phyloP scores from a whole-genome alignment of 2,797 vertebrate genomes.

The Protosalanx chinensis region DNA sequence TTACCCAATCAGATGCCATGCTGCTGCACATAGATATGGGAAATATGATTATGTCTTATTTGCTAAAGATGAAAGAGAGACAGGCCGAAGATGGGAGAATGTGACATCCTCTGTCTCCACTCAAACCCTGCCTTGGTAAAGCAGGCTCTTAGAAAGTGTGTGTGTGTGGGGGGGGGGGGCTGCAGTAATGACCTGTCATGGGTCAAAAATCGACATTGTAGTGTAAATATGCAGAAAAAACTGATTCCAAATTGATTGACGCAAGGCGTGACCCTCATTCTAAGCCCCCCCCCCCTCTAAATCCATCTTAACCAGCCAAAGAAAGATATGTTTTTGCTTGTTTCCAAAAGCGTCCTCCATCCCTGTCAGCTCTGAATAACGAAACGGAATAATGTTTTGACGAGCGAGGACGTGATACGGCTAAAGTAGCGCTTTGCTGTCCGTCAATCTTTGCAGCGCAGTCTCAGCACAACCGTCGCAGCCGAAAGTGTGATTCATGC shows the following conservation, averaged over 20 bases:
- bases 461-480: constrained; percentile 1
- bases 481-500: constrained; percentile 2
- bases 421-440: neutral
- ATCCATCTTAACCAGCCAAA: neutral
- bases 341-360: constrained; percentile 1
- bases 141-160: neutral
- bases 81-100: too few relatives aligned
- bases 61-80: neutral
- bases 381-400: constrained; percentile 27
- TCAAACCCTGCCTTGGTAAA: neutral
- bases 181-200: too few relatives aligned
- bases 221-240: neutral
- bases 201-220: neutral
- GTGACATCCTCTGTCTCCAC: neutral
- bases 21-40: neutral
- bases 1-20: neutral
- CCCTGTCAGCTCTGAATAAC: constrained; percentile 26
- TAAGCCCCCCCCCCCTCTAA: neutral
- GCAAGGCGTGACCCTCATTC: neutral
- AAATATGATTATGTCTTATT: neutral
- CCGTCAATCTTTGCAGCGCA: constrained; percentile 8
- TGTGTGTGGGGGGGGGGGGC: too few relatives aligned
- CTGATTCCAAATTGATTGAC: neutral
- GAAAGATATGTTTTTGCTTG: neutral
- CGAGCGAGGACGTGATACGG: constrained; percentile 19